A percentile compares a stretch with the other conserved stretches of the same genome.
Evolutionary conservation across 2,797 vertebrate genomes (phyloP).

Genomic region (Fundulus diaphanus): DNA sequence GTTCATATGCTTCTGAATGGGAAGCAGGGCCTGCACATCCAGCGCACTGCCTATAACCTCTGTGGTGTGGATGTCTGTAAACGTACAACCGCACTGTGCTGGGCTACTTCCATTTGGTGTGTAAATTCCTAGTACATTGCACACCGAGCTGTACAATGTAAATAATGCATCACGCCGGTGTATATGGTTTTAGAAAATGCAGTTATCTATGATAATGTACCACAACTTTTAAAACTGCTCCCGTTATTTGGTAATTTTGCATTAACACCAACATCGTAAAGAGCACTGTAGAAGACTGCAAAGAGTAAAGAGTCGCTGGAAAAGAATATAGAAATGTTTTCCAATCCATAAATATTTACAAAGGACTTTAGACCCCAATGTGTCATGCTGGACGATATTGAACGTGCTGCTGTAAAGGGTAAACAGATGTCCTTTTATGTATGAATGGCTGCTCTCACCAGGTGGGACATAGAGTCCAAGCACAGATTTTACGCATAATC

Average conservation of each 20-base stretch:
- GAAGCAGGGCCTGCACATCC: no score
- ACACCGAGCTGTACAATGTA: no score
- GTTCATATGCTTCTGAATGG: no score
- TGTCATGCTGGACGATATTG: background rate
- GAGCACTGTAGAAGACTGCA: background rate
- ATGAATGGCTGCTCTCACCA: conserved; percentile 8
- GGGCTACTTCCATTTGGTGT: no score
- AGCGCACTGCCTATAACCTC: no score
- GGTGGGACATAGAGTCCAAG: conserved; percentile 6
- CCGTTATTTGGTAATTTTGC: background rate
- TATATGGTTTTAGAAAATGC: no score
- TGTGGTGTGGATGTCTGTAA: no score
- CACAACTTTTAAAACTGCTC: background rate
- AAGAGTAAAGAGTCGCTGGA: background rate
- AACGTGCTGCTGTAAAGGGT: background rate
- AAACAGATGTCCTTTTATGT: conserved; percentile 6
- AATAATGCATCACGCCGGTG: no score
- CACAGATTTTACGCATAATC: background rate
- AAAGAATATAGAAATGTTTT: background rate
- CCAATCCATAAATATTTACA: background rate
- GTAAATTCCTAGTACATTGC: no score
- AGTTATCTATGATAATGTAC: no score
- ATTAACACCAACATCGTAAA: background rate
- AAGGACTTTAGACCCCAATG: no score
- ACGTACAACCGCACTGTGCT: no score